Evolutionary conservation across 2,797 vertebrate species (phyloP).

Genomic region (Sternotherus odoratus): DNA sequence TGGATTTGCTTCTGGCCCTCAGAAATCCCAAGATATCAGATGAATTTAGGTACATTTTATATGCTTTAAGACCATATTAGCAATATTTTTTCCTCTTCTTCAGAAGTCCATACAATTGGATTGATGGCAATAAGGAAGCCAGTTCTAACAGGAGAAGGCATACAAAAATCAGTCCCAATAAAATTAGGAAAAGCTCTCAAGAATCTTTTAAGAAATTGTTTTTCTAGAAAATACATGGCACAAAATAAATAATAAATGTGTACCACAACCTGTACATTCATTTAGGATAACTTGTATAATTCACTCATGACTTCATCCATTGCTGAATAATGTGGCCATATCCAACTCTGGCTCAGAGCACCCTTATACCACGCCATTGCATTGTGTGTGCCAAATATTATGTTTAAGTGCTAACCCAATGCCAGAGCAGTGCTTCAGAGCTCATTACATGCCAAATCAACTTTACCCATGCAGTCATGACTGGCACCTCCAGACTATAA

Average conservation of each 20-base stretch:
- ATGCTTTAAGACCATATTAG: background rate
- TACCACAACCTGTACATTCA: background rate
- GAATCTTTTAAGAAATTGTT: background rate
- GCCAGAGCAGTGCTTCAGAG: background rate
- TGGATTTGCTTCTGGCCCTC: background rate
- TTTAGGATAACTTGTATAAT: background rate
- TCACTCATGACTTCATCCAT: background rate
- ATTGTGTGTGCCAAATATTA: background rate
- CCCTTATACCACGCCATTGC: background rate
- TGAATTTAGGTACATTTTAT: background rate
- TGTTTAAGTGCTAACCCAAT: background rate
- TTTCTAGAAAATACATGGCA: background rate
- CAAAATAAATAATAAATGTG: background rate
- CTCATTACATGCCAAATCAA: background rate
- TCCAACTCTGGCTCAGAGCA: background rate
- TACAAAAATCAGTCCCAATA: background rate
- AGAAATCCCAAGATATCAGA: background rate
- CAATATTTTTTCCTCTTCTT: background rate
- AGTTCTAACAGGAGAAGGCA: background rate
- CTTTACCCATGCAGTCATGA: background rate
- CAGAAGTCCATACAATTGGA: background rate
- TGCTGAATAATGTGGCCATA: background rate
- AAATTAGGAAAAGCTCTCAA: background rate
- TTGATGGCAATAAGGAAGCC: background rate
- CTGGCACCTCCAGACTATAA: background rate